Base-by-base conservation (phyloP, 2,888 invertebrate genomes). In the Hoplodrina blanda region DNA sequence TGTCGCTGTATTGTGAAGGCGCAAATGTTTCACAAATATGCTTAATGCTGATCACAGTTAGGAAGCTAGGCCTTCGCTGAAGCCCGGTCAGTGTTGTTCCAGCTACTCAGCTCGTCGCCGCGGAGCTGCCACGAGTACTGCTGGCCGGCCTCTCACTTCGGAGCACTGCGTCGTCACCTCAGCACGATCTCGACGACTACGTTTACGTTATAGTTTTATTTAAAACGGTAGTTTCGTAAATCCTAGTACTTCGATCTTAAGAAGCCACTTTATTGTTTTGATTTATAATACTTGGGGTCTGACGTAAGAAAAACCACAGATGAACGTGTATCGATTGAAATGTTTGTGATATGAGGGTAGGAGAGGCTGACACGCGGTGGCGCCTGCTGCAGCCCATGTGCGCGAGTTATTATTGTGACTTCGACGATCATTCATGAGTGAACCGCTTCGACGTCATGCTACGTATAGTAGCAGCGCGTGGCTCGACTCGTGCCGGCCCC, bases 321-420 rank as follows among this genome's bases (percentile, higher is more conserved):
- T 56, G 19, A 61, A 74, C 76, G 68, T 70, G 33, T 68, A 76
- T 75, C 56, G 65, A 71, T 67, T 67, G 76, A 81, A 83, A 79
- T 71, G 74, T 81, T 87, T 88, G 88, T 89, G 89, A 89, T 89
- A 87, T 80, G 81, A 83, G 71, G 55, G 41, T 11, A 44, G 71
- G 37, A 19, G 49, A 10, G 5, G 17, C 8, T 13, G 37, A 8
- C 30, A 0, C 17, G 17, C 54, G 54, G n/a, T n/a, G 74, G 44
- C 17, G 33, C 7, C 15, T 25, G 25, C 55, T 17, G 55, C 19
- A 11, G 49, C 41, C n/a, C 17, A 1, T 7, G 13, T 13, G 69
- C 49, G 55, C 6, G 0, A 10, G 7, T 15, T 41, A 7, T 2
- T 53, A 1, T 53, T 73, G 5, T 11, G 11, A 37, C 19, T 37